A percentile compares a stretch with the other conserved stretches of the same genome.
These are phyloP conservation scores for Hydroisotoma schaefferi DNA, from an alignment of 2,888 invertebrate genomes.

Conservation along the genomic window DNA sequence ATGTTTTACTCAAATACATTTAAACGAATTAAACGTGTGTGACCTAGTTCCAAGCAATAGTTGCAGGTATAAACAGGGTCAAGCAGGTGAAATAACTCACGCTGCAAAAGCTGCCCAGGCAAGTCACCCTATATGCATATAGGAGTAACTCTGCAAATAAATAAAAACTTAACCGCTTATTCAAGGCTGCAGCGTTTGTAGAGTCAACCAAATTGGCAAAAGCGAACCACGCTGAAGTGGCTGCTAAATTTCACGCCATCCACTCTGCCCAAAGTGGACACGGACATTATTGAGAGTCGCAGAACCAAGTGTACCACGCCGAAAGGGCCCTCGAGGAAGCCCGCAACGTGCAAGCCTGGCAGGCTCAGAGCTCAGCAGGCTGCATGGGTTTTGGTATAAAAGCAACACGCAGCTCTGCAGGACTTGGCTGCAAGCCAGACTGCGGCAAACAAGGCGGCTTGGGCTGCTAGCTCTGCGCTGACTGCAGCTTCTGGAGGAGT, in stretches of 20 bases:
- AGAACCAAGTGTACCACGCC: constrained; percentile 19
- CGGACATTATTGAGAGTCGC: too few relatives aligned
- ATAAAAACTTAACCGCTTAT: too few relatives aligned
- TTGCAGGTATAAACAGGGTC: constrained; percentile 35
- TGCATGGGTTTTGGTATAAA: constrained; percentile 5
- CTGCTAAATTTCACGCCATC: constrained; percentile 4
- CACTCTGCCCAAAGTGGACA: constrained; percentile 10
- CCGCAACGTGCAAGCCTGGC: constrained; percentile 10
- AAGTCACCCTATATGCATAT: background rate
- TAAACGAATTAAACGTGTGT: background rate
- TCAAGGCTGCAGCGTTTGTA: constrained; percentile 11
- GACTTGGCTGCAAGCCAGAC: constrained; percentile 9
- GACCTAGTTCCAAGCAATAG: constrained; percentile 25
- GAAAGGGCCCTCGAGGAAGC: constrained; percentile 18
- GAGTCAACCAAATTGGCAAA: constrained; percentile 11
- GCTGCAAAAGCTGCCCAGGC: constrained; percentile 37
- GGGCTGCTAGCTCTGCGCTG: constrained; percentile 10
- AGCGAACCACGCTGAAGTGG: constrained; percentile 5
- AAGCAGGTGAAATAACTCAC: constrained; percentile 32
- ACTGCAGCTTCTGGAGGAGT: constrained; percentile 7
- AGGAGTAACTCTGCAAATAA: too few relatives aligned
- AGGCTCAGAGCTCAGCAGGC: constrained; percentile 10
- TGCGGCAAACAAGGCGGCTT: constrained; percentile 13
- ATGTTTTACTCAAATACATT: too few relatives aligned
- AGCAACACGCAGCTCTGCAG: constrained; percentile 6